Percentiles rank a stretch among this genome's conserved stretches.
Evolutionary conservation across 2,888 invertebrate species (phyloP).

Genomic region (Dorcus parallelipipedus): DNA sequence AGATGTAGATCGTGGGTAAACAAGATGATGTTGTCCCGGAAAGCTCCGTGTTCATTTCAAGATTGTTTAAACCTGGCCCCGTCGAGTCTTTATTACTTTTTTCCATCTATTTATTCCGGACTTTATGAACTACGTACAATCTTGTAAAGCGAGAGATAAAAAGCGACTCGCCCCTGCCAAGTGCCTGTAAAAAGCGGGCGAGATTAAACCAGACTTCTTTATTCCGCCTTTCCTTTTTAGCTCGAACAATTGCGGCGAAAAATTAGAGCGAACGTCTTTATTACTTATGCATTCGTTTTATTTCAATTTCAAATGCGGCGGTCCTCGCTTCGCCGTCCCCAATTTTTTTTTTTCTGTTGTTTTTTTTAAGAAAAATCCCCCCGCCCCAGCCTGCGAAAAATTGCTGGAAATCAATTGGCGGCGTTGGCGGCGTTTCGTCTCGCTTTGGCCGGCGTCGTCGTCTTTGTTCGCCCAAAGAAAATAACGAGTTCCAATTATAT

Average conservation of each 20-base stretch:
- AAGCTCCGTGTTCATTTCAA: no score
- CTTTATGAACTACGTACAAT: no score
- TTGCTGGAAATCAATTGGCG: neutral
- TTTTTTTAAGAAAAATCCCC: neutral
- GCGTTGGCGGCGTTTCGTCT: neutral
- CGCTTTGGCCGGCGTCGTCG: neutral
- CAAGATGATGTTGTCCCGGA: no score
- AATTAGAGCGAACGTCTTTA: neutral
- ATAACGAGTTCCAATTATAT: slow-evolving; percentile 49
- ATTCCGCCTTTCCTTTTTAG: neutral
- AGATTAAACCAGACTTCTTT: neutral
- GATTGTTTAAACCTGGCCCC: no score
- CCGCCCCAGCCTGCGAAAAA: neutral
- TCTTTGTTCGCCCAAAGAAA: slow-evolving; percentile 26
- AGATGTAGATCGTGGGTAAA: no score
- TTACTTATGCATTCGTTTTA: neutral
- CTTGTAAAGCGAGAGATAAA: no score
- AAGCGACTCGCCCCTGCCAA: no score
- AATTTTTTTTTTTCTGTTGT: no score
- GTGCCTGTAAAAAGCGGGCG: no score
- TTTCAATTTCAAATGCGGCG: neutral
- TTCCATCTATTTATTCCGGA: no score
- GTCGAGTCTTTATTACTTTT: no score
- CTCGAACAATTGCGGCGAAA: neutral
- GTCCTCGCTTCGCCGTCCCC: no score